These are phyloP conservation scores for Saccopteryx leptura DNA, from an alignment of 2,113 vertebrate species.

Conservation along the genomic window DNA sequence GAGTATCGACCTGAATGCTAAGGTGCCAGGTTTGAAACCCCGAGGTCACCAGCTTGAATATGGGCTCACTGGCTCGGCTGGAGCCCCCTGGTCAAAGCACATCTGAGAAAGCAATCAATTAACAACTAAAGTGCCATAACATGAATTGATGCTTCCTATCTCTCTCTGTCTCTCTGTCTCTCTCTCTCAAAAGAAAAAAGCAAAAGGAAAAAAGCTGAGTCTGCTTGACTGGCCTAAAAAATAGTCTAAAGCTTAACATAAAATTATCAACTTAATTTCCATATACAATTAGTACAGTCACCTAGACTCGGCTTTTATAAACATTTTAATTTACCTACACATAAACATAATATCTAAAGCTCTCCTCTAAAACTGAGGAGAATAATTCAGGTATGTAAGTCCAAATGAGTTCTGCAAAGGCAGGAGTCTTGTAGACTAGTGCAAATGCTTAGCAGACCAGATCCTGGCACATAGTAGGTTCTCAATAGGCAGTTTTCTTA, in stretches of 20 bases:
- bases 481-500: not conserved
- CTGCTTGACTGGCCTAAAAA: slow-evolving; percentile 37
- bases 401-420: not conserved
- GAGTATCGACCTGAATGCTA: too few species aligned
- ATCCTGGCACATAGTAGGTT: not conserved
- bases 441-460: not conserved
- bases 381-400: not conserved
- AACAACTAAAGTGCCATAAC: too few species aligned
- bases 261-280: slow-evolving; percentile 59
- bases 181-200: not conserved
- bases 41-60: too few species aligned
- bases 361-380: not conserved
- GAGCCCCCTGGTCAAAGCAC: too few species aligned
- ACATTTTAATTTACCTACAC: slow-evolving; percentile 29
- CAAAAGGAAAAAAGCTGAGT: slow-evolving; percentile 12
- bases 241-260: not conserved
- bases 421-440: not conserved
- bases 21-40: too few species aligned
- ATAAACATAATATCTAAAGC: slow-evolving; percentile 54
- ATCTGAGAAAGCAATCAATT: too few species aligned
- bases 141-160: too few species aligned
- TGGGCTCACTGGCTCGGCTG: too few species aligned
- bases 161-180: too few species aligned
- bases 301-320: not conserved
- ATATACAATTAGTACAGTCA: slow-evolving; percentile 13